Evolutionary conservation across 2,113 vertebrate species (phyloP), one percentile per base, ranked within the genome.

Genomic region (Agelaius tricolor): DNA sequence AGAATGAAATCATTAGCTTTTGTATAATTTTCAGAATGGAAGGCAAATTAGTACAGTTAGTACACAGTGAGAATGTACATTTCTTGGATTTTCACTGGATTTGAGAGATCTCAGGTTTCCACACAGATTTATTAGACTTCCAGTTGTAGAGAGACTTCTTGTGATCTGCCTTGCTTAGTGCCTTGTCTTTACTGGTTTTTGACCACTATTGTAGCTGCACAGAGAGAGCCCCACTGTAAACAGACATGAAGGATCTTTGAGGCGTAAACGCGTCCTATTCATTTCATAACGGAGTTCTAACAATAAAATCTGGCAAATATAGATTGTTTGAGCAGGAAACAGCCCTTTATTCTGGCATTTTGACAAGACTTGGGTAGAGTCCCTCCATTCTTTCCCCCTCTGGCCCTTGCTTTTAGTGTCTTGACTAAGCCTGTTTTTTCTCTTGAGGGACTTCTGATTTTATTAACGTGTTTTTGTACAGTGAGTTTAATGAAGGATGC

Each of bases 351-450:
- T 96, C 89, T 83, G 71, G 78, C 37, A 1, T 96, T 82, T 94
- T 95, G 95, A 78, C 93, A 93, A 89, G 67, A 7, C 62, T 96
- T 97, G 96, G 94, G 78, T 94, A 80, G 91, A 93, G 63, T 96
- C 95, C 96, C 87, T 90, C 85, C 51, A 96, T 96, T 96, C 93
- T 95, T 96, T 95, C 47, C 13, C 63, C 30, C 19, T 62, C 63
- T 85, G 51, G 67, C 59, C 30, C 51, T 85, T 76, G 78, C 84
- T 88, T 94, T 90, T 55, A 75, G 82, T 88, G 30, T 93, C 90
- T 88, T 90, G 54, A 58, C 77, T 94, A 44, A 92, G 84, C 47
- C 39, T 91, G 66, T 63, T 92, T 90, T 89, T 84, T 74, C 76
- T 92, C 89, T 94, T 68, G 65, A 90, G 86, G 51, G 76, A 78